Conservation (phyloP, 2,888 invertebrate genomes). For the Spisula solida region DNA sequence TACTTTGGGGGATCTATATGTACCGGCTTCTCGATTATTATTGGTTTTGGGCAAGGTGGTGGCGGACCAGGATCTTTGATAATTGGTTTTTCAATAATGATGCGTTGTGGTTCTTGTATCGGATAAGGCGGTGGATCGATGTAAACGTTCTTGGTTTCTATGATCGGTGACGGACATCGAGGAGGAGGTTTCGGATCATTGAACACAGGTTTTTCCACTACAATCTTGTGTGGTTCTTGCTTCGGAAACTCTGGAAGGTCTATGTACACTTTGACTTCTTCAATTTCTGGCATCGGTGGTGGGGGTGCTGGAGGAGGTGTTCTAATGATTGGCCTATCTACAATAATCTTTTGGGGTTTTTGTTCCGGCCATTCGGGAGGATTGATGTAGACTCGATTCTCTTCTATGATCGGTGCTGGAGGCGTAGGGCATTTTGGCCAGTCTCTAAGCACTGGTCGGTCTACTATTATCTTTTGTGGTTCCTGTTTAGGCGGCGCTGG, state of each 20-base stretch:
- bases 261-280: slow-evolving; percentile 41
- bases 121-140: slow-evolving; percentile 62
- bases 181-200: slow-evolving; percentile 60
- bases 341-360: slow-evolving; percentile 57
- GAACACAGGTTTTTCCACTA: slow-evolving; percentile 62
- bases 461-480: slow-evolving; percentile 58
- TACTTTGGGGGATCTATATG: slow-evolving; percentile 47
- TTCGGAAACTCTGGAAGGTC: slow-evolving; percentile 58
- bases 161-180: slow-evolving; percentile 53
- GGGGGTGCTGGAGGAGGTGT: slow-evolving; percentile 49
- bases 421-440: slow-evolving; percentile 48
- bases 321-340: slow-evolving; percentile 56
- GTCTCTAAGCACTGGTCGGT: slow-evolving; percentile 56
- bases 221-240: slow-evolving; percentile 58
- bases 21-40: slow-evolving; percentile 58
- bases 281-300: slow-evolving; percentile 55
- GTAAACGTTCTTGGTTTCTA: slow-evolving; percentile 51
- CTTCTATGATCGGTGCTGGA: slow-evolving; percentile 55
- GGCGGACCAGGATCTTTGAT: slow-evolving; percentile 61
- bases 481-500: slow-evolving; percentile 56
- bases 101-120: slow-evolving; percentile 51
- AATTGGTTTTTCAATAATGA: slow-evolving; percentile 64
- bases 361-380: slow-evolving; percentile 55
- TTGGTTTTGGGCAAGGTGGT: slow-evolving; percentile 54
- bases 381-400: slow-evolving; percentile 50